These are phyloP conservation scores for Cryptoprocta ferox DNA, from an alignment of 2,797 vertebrate species.

Conservation along the genomic window DNA sequence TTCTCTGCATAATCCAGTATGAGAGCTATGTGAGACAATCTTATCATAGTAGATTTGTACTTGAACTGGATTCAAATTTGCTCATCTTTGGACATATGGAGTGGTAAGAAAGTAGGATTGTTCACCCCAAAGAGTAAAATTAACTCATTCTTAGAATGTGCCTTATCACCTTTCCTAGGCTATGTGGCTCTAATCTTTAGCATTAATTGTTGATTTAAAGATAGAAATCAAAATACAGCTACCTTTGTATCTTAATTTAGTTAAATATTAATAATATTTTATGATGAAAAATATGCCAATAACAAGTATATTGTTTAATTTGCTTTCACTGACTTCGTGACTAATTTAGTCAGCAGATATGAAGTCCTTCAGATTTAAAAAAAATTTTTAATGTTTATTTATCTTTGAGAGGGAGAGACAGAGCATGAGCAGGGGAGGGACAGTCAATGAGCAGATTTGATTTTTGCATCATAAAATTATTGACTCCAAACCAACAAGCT, in stretches of 20 bases:
- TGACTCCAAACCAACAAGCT: not conserved
- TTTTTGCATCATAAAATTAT: not conserved
- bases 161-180: not conserved
- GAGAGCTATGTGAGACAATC: not conserved
- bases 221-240: not conserved
- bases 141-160: not conserved
- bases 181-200: not conserved
- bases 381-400: too few relatives aligned
- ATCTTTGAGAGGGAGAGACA: too few relatives aligned
- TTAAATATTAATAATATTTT: not conserved
- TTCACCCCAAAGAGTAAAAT: not conserved
- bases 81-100: not conserved
- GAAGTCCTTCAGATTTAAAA: not conserved
- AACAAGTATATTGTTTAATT: not conserved
- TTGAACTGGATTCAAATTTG: not conserved
- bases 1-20: not conserved
- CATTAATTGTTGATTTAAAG: not conserved
- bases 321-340: not conserved
- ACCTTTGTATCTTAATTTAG: slow-evolving; percentile 9
- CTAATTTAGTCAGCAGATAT: not conserved
- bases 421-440: too few relatives aligned
- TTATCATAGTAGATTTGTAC: not conserved
- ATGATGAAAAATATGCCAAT: not conserved
- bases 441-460: not conserved
- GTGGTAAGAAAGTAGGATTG: not conserved